Base-by-base conservation (phyloP, 2,888 invertebrate genomes). In the Eledona agricola region DNA sequence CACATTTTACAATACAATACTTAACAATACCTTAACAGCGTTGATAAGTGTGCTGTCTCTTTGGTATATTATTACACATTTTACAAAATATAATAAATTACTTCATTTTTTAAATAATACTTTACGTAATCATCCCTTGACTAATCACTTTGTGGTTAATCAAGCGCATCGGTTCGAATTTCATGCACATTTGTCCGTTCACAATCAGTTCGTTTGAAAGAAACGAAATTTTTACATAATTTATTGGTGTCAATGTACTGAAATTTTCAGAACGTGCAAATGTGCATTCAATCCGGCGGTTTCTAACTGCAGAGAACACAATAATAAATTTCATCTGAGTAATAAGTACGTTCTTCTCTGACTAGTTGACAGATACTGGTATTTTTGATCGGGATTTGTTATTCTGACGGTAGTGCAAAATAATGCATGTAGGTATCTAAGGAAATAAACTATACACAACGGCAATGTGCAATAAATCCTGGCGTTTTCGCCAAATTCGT, bases 51-150 rank as follows among this genome's bases (percentile, higher is more conserved):
- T 66, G 70, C 72, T 69, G 72, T 69, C 67, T 76, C 76, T 77
- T 77, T 77, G 76, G 76, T 77, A 76, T 70, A 72, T 72, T 77
- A 77, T 77, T 77, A 77, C 76, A 77, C 76, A 74, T 72, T 74
- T 74, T 71, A 71, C 65, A 70, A 70, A 68, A 68, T 63, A 58
- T 59, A 72, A 71, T 72, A 70, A 71, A 66, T 67, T 66, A 66
- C 57, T 60, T 57, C 38, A 42, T 53, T 52, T 55, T 51, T 52
- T 37, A 49, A 66, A 65, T 66, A 65, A 67, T 64, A 65, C 64
- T 65, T 64, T 55, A 54, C 53, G 52, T 51, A 54, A 53, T 57
- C 49, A 35, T 42, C 40, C 29, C 42, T 55, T 45, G 50, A 55
- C 47, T 40, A 57, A 56, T 55, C 60, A 63, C 63, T 63, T 61